These are phyloP conservation scores for Halictus ligatus DNA, from an alignment of 2,888 invertebrate species.

Conservation along the genomic window DNA sequence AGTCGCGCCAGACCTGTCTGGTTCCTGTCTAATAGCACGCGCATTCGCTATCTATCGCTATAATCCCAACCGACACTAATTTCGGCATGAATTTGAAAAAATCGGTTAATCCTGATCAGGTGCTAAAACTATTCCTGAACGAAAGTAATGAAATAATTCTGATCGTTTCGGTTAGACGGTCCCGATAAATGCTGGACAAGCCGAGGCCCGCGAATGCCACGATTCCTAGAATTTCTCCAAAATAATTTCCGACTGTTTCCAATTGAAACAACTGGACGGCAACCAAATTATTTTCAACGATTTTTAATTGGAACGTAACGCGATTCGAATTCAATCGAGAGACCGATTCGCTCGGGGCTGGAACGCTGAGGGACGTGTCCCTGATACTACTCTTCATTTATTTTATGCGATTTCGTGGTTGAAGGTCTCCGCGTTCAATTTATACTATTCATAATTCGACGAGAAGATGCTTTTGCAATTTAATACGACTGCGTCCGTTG, in stretches of 20 bases:
- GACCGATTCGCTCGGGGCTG: not conserved
- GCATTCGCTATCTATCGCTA: too few relatives aligned
- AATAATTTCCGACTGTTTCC: conserved; percentile 11
- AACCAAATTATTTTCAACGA: conserved; percentile 16
- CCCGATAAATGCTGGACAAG: not conserved
- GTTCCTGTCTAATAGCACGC: too few relatives aligned
- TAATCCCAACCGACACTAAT: too few relatives aligned
- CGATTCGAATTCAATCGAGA: not conserved
- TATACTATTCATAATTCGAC: not conserved
- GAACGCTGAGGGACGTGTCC: not conserved
- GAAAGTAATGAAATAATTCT: too few relatives aligned
- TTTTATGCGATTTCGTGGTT: not conserved
- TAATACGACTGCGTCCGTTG: not conserved
- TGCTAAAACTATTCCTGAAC: too few relatives aligned
- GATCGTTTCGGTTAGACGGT: too few relatives aligned
- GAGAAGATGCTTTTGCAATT: not conserved
- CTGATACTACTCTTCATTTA: not conserved
- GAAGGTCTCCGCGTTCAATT: not conserved
- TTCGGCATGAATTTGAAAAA: too few relatives aligned
- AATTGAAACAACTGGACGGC: conserved; percentile 2
- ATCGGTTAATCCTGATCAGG: too few relatives aligned
- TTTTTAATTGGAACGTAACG: conserved; percentile 29
- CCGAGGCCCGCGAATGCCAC: not conserved
- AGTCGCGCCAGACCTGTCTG: too few relatives aligned
- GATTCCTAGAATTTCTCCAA: not conserved